phyloP scores from a whole-genome alignment of 2,888 invertebrate species.

The Chaetogeoica ovagalla region DNA sequence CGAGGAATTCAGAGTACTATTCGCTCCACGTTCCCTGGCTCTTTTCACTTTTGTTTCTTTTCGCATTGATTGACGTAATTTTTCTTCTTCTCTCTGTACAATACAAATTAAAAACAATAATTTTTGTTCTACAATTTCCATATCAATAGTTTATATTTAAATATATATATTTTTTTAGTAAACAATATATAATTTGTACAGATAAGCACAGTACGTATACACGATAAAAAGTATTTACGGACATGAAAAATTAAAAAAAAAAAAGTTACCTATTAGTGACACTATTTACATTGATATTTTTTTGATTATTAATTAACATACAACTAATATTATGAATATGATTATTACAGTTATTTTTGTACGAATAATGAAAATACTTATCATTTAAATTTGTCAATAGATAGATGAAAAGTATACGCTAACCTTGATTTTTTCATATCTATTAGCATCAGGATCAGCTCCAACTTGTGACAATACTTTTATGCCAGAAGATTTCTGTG shows the following conservation, averaged over 20 bases:
- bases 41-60: slow-evolving; percentile 68
- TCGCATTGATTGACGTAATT: slow-evolving; percentile 84
- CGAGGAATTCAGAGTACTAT: slow-evolving; percentile 62
- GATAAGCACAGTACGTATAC: neutral
- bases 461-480: slow-evolving; percentile 94
- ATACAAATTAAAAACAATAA: slow-evolving; percentile 48
- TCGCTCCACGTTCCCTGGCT: slow-evolving; percentile 62
- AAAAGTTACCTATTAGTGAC: too few species aligned
- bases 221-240: neutral
- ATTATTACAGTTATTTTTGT: too few species aligned
- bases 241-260: neutral
- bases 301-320: too few species aligned
- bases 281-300: too few species aligned
- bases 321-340: too few species aligned
- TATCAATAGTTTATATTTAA: neutral
- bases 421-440: slow-evolving; percentile 87
- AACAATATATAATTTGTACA: neutral
- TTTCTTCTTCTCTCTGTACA: slow-evolving; percentile 90
- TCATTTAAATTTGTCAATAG: too few species aligned
- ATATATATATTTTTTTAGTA: too few species aligned
- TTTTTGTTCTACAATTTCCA: neutral
- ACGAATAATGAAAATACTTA: neutral
- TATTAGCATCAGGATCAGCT: slow-evolving; percentile 90
- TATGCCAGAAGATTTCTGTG: slow-evolving; percentile 90
- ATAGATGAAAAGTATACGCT: slow-evolving; percentile 3